phyloP scores from a whole-genome alignment of 2,113 vertebrate genomes.

The Ophthalmolycus amberensis region DNA sequence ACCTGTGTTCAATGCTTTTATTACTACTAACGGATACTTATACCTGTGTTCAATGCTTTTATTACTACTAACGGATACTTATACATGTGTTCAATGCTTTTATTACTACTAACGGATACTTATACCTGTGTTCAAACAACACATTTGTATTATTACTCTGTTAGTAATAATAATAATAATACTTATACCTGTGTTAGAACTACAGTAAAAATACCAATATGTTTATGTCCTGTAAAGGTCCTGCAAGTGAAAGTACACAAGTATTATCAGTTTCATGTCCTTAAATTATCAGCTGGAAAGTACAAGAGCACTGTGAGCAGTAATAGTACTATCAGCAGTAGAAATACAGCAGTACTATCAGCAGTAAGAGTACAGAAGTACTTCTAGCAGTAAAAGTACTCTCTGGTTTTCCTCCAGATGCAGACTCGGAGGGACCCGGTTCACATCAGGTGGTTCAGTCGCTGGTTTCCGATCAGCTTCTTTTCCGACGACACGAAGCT shows the following conservation, averaged over 20 bases:
- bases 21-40: no score
- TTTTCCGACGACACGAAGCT: slow-evolving; percentile 40
- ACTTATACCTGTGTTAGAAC: no score
- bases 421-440: not conserved
- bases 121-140: not conserved
- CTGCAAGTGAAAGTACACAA: no score
- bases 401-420: slow-evolving; percentile 10
- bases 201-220: no score
- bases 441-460: not conserved
- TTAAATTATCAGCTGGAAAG: no score
- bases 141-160: no score
- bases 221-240: no score
- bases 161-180: no score
- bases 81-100: not conserved
- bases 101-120: not conserved
- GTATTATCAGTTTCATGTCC: no score
- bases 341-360: no score
- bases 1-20: no score
- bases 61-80: not conserved
- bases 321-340: not conserved
- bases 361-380: not conserved
- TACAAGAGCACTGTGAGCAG: not conserved
- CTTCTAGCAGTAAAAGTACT: not conserved
- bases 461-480: slow-evolving; percentile 14
- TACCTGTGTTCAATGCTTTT: no score